A percentile compares a stretch with the other conserved stretches of the same genome.
Evolutionary conservation across 2,888 invertebrate species (phyloP).

Genomic region (Drosophila mayaguana): DNA sequence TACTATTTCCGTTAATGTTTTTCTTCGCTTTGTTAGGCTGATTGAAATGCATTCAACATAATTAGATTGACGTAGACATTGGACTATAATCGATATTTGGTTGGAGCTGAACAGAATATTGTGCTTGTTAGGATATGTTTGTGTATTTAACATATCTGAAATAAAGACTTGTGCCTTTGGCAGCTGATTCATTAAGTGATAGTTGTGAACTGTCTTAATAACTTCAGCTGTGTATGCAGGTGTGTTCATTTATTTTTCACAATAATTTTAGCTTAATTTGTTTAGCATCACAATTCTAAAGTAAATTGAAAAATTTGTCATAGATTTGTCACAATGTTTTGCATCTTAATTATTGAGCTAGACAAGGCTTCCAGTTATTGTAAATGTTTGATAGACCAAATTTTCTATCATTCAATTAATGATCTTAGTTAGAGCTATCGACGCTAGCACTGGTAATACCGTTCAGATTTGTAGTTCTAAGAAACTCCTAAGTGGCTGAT

Average conservation of each 20-base stretch:
- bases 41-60: slow-evolving; percentile 7
- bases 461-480: too few relatives aligned
- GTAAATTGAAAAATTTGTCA: not conserved
- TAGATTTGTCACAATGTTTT: not conserved
- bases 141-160: not conserved
- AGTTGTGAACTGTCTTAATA: not conserved
- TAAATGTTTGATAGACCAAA: too few relatives aligned
- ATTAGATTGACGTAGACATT: not conserved
- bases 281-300: not conserved
- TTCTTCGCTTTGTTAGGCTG: not conserved
- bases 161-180: not conserved
- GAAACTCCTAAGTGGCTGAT: too few relatives aligned
- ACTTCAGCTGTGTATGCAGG: not conserved
- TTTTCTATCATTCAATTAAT: too few relatives aligned
- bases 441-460: too few relatives aligned
- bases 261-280: not conserved
- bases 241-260: not conserved
- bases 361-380: too few relatives aligned
- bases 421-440: too few relatives aligned
- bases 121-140: not conserved
- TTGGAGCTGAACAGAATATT: not conserved
- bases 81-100: not conserved
- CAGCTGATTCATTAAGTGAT: not conserved
- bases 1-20: not conserved
- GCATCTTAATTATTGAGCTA: rapidly evolving